Base-by-base conservation (phyloP, 2,888 invertebrate species). In the Odontocerum albicorne region DNA sequence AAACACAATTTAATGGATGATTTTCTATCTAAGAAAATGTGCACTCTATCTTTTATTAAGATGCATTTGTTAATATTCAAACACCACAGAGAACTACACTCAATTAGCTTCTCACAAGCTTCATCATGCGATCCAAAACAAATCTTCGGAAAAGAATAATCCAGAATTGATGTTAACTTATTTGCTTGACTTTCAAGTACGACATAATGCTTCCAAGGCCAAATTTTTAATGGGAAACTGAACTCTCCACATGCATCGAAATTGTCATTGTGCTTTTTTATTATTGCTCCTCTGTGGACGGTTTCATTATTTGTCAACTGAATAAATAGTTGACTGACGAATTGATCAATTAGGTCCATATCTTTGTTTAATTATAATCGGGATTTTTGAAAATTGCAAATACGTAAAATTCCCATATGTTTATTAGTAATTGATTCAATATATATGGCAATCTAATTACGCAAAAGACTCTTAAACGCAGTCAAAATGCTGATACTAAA, bases 231-330 rank as follows among this genome's bases (percentile, higher is more conserved):
- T 7, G 84, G 80, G 68, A 87, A 85, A 71, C 84, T 85, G 3
- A 86, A 70, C 60, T 89, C 89, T 6, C 88, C 88, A 36, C 75
- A 68, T 31, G 67, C 66, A 49, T 72, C 66, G 4, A 86, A 68
- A 62, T 82, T 79, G 61, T 81, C 80, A 1, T 70, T 74, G 64
- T 87, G 84, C 64, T 77, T 77, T 69, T 83, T 83, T 31, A 87
- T 71, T 21, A 78, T 65, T 55, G 63, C 65, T 38, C 58, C 42
- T 27, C 20, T 49, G 27, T 22, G 39, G 43, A 36, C 20, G 6
- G 7, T 50, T 15, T 53, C 47, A 17, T 35, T 56, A 16, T 55
- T 49, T 4, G 59, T 63, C 57, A 65, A 61, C 49, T 54, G 52
- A 36, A 8, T 27, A 55, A 62, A 64, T 36, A 65, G n/a, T n/a